Evolutionary conservation across 2,888 invertebrate species (phyloP), one percentile per base, ranked within the genome.

Genomic region (Drosophila limbata): DNA sequence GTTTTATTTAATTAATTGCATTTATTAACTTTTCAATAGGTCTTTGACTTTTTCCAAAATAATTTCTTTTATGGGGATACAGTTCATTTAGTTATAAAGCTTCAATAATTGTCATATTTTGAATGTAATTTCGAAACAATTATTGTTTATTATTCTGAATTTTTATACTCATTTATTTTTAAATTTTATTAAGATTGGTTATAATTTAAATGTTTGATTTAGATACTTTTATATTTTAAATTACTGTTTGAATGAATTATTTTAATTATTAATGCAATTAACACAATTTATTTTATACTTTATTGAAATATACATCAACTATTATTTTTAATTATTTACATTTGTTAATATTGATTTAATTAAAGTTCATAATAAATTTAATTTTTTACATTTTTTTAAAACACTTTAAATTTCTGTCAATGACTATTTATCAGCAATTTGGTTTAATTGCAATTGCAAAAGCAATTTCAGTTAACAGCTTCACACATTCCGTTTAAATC

Each of bases 381-480:
- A 15, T 19, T 1, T 28, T 33, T 15, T n/a, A 13, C 5, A 11
- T 0, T 13, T 17, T 10, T 28, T 28, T 19, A 39, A 33, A 50
- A 21, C n/a, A 39, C 15, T 1, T 13, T 37, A 4, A 28, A 57
- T 57, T 35, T 4, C 9, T 25, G 1, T 11, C 4, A 37, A 13
- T 21, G 28, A 55, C 37, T 21, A 8, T 40, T 59, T 52, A 51
- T 19, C 10, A 1, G 4, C n/a, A 35, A 51, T 25, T 63, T 48
- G 19, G 28, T 9, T 17, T 47, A 45, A 37, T 37, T 48, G 11
- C 17, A 17, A 51, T 40, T 57, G 35, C 50, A 45, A 21, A 17
- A 15, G 9, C 17, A n/a, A 50, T 57, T 68, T 37, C 40, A 50
- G 42, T 69, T 59, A 55, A 60, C 50, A 59, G 45, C 70, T 64